A percentile compares a stretch with the other conserved stretches of the same genome.
phyloP scores from a whole-genome alignment of 1,140 invertebrate genomes.

The Dendroctonus ponderosae region DNA sequence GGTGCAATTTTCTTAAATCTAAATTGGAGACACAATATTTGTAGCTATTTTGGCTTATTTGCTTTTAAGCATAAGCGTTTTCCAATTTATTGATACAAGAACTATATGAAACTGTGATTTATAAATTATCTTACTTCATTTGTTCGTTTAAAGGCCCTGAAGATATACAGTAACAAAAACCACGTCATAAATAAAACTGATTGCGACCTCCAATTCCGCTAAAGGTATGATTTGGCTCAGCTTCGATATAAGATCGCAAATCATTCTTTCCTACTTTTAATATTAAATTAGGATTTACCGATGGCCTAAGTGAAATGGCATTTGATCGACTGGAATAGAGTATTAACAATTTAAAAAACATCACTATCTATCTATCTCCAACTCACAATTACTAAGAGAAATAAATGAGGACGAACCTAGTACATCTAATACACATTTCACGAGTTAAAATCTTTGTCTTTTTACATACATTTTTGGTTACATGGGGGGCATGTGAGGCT shows the following conservation, averaged over 20 bases:
- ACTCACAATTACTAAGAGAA: conserved; percentile 12
- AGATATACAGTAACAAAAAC: background rate
- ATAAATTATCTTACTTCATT: background rate
- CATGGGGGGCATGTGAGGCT: conserved; percentile 17
- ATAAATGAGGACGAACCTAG: conserved; percentile 20
- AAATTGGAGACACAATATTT: conserved; percentile 1
- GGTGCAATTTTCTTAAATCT: conserved; percentile 20
- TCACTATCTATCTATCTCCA: background rate
- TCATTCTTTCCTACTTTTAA: conserved; percentile 6
- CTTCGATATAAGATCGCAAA: background rate
- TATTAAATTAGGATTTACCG: conserved; percentile 8
- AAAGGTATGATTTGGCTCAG: background rate
- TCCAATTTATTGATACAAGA: background rate
- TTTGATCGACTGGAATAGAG: conserved; percentile 26
- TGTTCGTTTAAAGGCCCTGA: background rate
- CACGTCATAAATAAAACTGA: background rate
- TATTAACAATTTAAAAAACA: conserved; percentile 14
- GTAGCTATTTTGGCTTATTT: no score
- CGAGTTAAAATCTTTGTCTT: conserved; percentile 22
- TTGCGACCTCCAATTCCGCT: background rate
- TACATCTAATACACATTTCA: conserved; percentile 30
- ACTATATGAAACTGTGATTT: background rate
- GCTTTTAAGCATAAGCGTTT: no score
- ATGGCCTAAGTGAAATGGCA: conserved; percentile 27
- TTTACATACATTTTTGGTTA: conserved; percentile 34